Percentiles rank a stretch among this genome's conserved stretches.
These are phyloP conservation scores for Varanus salvator DNA, from an alignment of 2,113 vertebrate species.

Conservation along the genomic window DNA sequence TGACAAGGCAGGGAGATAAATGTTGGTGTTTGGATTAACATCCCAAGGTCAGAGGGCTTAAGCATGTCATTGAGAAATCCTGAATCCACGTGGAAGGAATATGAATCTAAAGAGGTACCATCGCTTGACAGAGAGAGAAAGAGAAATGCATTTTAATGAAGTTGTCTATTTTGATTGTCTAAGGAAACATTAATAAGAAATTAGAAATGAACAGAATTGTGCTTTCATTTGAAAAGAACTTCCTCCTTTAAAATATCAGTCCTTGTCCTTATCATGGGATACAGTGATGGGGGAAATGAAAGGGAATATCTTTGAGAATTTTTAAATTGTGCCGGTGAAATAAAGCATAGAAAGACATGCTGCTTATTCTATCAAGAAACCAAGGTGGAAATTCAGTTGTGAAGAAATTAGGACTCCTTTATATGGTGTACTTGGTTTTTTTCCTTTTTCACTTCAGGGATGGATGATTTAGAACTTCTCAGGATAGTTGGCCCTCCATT, in stretches of 20 bases:
- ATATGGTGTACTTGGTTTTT: not conserved
- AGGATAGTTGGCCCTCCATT: too few species aligned
- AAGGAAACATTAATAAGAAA: conserved; percentile 57
- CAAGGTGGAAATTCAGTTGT: conserved; percentile 3
- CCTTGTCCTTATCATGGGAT: conserved; percentile 9
- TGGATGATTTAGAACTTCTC: too few species aligned
- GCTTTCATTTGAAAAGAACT: not conserved
- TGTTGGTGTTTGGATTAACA: conserved; percentile 79
- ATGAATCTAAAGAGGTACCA: conserved; percentile 64
- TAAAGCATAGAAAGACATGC: not conserved
- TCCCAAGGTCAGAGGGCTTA: conserved; percentile 79
- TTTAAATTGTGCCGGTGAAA: conserved; percentile 25
- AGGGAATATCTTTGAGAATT: conserved; percentile 5
- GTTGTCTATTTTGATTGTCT: conserved; percentile 75
- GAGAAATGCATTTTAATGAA: conserved; percentile 77
- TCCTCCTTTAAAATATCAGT: conserved; percentile 40
- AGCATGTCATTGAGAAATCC: conserved; percentile 81
- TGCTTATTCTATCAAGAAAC: not conserved
- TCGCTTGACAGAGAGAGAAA: conserved; percentile 54
- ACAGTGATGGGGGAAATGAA: not conserved
- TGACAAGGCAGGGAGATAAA: conserved; percentile 79
- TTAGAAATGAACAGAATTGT: conserved; percentile 28
- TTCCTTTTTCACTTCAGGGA: not conserved
- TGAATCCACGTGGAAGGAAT: conserved; percentile 56
- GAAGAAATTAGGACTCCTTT: not conserved